Evolutionary conservation across 35 echinoderm and acorn worm genomes (phyloP).

Genomic region (Strongylocentrotus purpuratus): DNA sequence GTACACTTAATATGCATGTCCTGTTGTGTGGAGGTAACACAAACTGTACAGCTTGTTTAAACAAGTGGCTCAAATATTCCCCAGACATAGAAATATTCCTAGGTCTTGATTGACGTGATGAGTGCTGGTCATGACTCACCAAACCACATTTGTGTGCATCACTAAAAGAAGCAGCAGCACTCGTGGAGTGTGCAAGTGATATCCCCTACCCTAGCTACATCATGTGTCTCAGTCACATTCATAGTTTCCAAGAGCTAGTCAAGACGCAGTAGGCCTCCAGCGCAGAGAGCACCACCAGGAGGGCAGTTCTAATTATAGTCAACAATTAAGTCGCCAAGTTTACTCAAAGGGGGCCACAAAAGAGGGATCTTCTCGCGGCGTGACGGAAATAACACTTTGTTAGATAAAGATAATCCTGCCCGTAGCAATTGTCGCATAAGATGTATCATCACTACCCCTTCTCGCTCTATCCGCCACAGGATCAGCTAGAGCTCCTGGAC

Average conservation of each 20-base stretch:
- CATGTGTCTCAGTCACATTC: conserved; percentile 16
- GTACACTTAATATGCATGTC: neutral
- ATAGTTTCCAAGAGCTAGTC: neutral
- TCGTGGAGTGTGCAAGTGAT: neutral
- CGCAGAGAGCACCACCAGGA: neutral
- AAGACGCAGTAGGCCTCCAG: neutral
- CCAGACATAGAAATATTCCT: conserved; percentile 31
- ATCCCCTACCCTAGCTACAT: neutral
- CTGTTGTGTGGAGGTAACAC: neutral
- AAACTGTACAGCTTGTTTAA: neutral
- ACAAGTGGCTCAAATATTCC: conserved; percentile 11
- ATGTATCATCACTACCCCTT: conserved; percentile 43
- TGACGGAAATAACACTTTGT: conserved; percentile 1
- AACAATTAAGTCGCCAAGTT: conserved; percentile 28
- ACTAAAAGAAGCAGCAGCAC: neutral
- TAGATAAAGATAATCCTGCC: neutral
- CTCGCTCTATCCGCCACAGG: conserved; percentile 36
- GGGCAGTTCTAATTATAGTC: conserved; percentile 22
- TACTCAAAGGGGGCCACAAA: conserved; percentile 14
- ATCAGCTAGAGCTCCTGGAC: conserved; percentile 34
- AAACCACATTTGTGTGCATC: conserved; percentile 43
- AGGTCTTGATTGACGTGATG: conserved; percentile 43
- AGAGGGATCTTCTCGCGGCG: neutral
- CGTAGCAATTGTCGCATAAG: neutral
- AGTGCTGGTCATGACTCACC: conserved; percentile 34